These are phyloP conservation scores for Lepus europaeus DNA, from an alignment of 2,113 vertebrate genomes.

Conservation along the genomic window DNA sequence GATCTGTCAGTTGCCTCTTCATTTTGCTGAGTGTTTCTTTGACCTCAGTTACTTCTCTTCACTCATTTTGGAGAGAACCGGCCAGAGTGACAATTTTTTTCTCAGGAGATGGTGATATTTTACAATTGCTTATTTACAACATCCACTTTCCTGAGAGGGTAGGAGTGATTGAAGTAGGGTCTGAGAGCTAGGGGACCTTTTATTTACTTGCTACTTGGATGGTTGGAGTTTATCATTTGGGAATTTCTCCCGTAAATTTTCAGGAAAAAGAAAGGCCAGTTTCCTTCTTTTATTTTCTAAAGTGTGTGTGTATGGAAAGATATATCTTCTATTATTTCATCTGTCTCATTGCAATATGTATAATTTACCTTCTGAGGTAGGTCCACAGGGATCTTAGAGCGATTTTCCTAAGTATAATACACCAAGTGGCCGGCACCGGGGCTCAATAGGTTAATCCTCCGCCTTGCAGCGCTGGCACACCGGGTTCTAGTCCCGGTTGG, in stretches of 20 bases:
- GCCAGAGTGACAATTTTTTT: background rate
- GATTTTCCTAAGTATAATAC: background rate
- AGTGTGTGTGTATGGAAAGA: background rate
- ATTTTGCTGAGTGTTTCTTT: no score
- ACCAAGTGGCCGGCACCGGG: background rate
- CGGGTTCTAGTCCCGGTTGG: no score
- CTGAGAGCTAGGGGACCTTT: background rate
- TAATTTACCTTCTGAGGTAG: background rate
- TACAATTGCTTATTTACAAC: background rate
- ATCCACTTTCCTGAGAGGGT: background rate
- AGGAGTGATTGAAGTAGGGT: background rate
- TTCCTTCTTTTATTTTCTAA: background rate
- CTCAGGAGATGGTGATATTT: background rate
- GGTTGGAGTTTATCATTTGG: background rate
- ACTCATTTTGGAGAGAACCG: background rate
- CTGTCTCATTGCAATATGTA: background rate
- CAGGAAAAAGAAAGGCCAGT: background rate
- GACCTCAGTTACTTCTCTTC: background rate
- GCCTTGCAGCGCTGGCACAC: no score
- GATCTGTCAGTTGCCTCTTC: no score
- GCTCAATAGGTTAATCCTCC: no score
- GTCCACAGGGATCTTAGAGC: background rate
- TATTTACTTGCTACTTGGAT: background rate
- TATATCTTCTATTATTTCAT: background rate
- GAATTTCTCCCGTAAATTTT: background rate